Conservation (phyloP, 2,113 vertebrate species). For the Aphelocoma coerulescens region DNA sequence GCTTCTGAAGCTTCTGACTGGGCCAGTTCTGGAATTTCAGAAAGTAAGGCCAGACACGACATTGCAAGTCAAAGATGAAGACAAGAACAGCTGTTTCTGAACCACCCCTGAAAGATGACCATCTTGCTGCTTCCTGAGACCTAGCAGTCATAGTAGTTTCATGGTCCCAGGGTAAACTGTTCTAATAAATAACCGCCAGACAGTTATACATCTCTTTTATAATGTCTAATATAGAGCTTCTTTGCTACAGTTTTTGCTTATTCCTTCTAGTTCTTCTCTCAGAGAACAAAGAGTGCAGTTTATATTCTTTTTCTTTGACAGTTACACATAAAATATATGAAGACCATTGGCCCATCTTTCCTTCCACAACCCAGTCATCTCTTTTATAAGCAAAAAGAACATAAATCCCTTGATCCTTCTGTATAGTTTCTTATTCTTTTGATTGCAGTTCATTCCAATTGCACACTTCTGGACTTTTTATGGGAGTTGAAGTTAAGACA, state of each 20-base stretch:
- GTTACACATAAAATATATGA: not conserved
- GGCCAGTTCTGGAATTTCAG: not conserved
- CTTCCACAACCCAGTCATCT: not conserved
- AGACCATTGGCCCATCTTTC: not conserved
- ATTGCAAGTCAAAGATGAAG: not conserved
- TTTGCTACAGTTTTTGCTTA: not conserved
- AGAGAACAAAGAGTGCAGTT: not conserved
- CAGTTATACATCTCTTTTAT: not conserved
- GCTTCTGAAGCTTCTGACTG: not conserved
- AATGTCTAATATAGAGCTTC: not conserved
- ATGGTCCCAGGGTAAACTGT: not conserved
- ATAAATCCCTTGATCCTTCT: not conserved
- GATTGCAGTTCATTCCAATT: not conserved
- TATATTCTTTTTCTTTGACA: not conserved
- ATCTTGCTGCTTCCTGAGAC: not conserved
- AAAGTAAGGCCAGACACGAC: not conserved
- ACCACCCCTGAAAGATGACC: not conserved
- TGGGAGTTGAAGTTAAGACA: not conserved
- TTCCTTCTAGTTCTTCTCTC: not conserved
- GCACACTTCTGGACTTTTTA: not conserved
- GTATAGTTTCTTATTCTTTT: not conserved
- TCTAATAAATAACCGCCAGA: not conserved
- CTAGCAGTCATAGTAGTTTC: not conserved
- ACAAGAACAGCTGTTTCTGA: not conserved
- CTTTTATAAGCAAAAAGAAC: not conserved